Evolutionary conservation across 2,797 vertebrate genomes (phyloP).

Genomic region (Apogon hyalosoma): DNA sequence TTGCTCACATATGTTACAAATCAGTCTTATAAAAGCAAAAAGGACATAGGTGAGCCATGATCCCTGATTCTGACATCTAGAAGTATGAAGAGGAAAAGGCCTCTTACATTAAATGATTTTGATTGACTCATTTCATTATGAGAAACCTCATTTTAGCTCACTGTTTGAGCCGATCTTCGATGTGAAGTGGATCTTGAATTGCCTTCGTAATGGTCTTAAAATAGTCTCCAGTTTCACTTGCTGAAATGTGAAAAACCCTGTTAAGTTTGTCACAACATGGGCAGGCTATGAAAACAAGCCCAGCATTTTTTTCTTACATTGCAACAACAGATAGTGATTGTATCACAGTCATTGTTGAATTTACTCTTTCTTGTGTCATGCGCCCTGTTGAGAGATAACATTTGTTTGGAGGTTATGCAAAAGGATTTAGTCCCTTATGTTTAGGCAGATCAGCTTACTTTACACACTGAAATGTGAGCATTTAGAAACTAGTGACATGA

Average conservation of each 20-base stretch:
- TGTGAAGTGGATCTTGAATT: too few relatives aligned
- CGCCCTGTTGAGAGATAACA: slow-evolving; percentile 57
- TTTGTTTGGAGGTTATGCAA: slow-evolving; percentile 57
- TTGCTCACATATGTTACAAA: too few relatives aligned
- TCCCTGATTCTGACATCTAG: too few relatives aligned
- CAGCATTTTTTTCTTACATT: background rate
- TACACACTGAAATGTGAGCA: slow-evolving; percentile 41
- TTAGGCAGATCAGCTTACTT: slow-evolving; percentile 48
- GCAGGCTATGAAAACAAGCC: background rate
- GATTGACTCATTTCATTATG: too few relatives aligned
- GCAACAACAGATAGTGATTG: background rate
- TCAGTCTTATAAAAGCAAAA: too few relatives aligned
- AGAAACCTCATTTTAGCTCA: too few relatives aligned
- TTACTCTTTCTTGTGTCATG: slow-evolving; percentile 29
- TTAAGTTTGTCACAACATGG: slow-evolving; percentile 1
- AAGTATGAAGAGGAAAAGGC: too few relatives aligned
- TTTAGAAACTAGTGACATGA: slow-evolving; percentile 62
- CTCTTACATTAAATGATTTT: too few relatives aligned
- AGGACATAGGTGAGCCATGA: too few relatives aligned
- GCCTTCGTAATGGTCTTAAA: too few relatives aligned
- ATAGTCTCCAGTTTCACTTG: background rate
- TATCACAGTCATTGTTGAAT: slow-evolving; percentile 1
- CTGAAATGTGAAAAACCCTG: background rate
- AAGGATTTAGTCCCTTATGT: slow-evolving; percentile 53
- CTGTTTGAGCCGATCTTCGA: too few relatives aligned